Evolutionary conservation across 2,797 vertebrate genomes (phyloP).

Genomic region (Erithacus rubecula): DNA sequence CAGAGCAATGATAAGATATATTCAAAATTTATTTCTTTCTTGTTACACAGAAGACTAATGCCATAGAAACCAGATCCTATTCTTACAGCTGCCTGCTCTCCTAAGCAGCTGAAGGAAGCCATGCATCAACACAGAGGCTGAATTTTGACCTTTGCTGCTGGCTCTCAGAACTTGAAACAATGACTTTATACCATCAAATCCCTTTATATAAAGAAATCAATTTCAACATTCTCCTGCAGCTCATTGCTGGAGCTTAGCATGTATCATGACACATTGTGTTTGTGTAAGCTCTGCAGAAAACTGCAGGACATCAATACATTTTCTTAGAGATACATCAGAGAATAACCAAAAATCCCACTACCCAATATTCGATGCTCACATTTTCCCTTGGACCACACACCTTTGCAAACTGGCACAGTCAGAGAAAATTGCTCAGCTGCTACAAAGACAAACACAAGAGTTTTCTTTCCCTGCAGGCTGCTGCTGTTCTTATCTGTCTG

Average conservation of each 20-base stretch:
- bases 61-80: slow-evolving; percentile 27
- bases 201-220: background rate
- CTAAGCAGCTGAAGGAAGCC: background rate
- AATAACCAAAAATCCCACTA: fast-evolving
- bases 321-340: background rate
- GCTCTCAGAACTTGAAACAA: background rate
- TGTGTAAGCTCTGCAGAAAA: background rate
- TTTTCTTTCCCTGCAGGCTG: background rate
- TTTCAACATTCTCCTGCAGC: background rate
- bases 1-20: slow-evolving; percentile 3
- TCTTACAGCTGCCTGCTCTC: background rate
- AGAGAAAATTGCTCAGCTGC: background rate
- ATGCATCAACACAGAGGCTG: background rate
- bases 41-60: background rate
- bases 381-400: background rate
- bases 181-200: background rate
- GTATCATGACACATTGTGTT: background rate
- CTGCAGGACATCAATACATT: background rate
- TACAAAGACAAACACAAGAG: background rate
- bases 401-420: background rate
- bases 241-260: background rate
- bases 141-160: background rate
- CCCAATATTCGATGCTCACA: background rate
- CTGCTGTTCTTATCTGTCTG: background rate
- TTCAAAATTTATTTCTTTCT: slow-evolving; percentile 18